Conservation (phyloP, 2,113 vertebrate genomes). For the Percina caprodes region DNA sequence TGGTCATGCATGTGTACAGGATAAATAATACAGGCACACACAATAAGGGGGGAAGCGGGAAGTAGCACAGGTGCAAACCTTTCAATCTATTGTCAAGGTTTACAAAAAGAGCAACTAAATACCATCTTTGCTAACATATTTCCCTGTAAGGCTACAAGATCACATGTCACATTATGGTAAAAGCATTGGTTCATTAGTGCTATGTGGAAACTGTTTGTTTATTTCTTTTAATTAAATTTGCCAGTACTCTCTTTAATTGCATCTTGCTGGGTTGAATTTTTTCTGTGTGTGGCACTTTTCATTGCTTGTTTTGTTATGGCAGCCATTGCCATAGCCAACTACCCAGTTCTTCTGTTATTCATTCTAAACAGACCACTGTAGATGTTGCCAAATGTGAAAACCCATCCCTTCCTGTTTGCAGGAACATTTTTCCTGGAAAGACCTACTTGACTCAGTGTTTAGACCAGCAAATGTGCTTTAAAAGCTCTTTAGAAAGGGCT, state of each 20-base stretch:
- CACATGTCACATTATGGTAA: neutral
- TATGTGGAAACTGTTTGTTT: neutral
- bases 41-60: neutral
- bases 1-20: neutral
- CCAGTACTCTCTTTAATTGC: neutral
- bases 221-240: neutral
- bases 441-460: neutral
- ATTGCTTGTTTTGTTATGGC: neutral
- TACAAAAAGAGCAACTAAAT: neutral
- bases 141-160: neutral
- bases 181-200: neutral
- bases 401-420: slow-evolving; percentile 16
- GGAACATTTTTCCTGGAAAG: neutral
- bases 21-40: neutral
- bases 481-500: neutral
- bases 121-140: neutral
- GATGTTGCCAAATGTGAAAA: slow-evolving; percentile 6
- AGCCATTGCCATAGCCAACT: neutral
- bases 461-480: neutral
- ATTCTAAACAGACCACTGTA: neutral
- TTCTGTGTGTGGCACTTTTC: neutral
- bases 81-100: neutral
- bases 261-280: neutral
- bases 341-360: slow-evolving; percentile 8
- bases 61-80: neutral